phyloP scores from a whole-genome alignment of 2,113 vertebrate species.

The Psophia crepitans region DNA sequence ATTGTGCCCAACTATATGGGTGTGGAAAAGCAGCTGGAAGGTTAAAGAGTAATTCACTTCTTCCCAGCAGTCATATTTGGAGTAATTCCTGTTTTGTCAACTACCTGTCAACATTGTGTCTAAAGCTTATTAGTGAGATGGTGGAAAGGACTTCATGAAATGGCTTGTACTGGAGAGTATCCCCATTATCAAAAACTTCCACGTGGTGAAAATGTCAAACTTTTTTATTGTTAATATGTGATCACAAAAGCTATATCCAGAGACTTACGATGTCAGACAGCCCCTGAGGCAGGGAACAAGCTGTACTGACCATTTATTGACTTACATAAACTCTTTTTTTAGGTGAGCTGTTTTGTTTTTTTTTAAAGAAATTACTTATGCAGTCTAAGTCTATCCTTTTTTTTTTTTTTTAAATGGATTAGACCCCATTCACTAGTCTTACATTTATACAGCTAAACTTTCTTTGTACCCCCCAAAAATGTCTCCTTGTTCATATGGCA shows the following conservation, averaged over 20 bases:
- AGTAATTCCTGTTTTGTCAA: neutral
- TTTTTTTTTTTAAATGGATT: too few species aligned
- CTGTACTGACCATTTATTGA: rapidly evolving
- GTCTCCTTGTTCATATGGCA: neutral
- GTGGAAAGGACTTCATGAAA: neutral
- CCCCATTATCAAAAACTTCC: neutral
- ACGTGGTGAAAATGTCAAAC: neutral
- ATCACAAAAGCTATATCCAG: neutral
- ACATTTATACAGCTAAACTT: neutral
- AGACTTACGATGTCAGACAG: neutral
- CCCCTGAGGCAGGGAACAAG: neutral
- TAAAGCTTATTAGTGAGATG: neutral
- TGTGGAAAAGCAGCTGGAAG: neutral
- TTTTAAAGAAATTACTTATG: neutral
- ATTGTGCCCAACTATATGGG: neutral
- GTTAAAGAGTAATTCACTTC: neutral
- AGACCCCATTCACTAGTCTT: rapidly evolving
- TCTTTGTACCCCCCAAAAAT: neutral
- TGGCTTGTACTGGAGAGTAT: neutral
- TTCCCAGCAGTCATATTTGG: neutral
- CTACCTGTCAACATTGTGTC: neutral
- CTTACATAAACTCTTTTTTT: neutral
- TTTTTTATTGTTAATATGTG: neutral
- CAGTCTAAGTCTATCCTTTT: neutral
- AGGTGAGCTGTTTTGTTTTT: neutral